Evolutionary conservation across 2,113 vertebrate species (phyloP), one percentile per base, ranked within the genome.

Genomic region (Crotalus horridus): DNA sequence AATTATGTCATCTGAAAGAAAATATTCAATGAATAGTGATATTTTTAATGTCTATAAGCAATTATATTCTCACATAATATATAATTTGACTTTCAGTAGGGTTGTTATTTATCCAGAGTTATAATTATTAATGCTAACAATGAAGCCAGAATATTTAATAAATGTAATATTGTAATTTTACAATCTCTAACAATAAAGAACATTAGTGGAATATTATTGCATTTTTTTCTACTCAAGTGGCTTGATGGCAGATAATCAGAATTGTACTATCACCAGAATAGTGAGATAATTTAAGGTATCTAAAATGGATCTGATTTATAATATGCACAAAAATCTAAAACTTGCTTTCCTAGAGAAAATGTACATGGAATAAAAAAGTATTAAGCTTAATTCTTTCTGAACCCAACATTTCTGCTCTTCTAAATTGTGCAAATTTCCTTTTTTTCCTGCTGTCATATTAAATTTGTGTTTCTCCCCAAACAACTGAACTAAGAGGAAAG

Each of bases 51-150:
- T 58, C 81, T 86, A 86, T 43, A 91, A 58, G 81, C 81, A 91
- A 86, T 91, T 58, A 91, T 86, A 86, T 85, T 58, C 24, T 91
- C 69, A 81, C 53, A 55, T 85, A 91, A 46, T 55, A 53, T 56
- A 39, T 91, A 85, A 91, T 87, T 58, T 87, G 81, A 91, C 53
- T 91, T 87, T 91, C 39, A 58, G 24, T 10, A 7, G 81, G 39
- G 58, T 87, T 91, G 13, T 86, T 86, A 91, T 91, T 91, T 91
- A 87, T 58, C 55, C 1, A 54, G 33, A 91, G 81, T 91, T 91
- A 85, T 85, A 91, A 85, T 90, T 81, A 91, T 91, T 86, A 91
- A 46, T 91, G 54, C 10, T 86, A 58, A 86, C 20, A 26, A 86
- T 58, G 54, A 58, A 58, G 43, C 69, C 54, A 85, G 90, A 86